Percentiles rank a stretch among this genome's conserved stretches.
Conservation (phyloP, 1,140 invertebrate species). For the Diploscapter pachys region DNA sequence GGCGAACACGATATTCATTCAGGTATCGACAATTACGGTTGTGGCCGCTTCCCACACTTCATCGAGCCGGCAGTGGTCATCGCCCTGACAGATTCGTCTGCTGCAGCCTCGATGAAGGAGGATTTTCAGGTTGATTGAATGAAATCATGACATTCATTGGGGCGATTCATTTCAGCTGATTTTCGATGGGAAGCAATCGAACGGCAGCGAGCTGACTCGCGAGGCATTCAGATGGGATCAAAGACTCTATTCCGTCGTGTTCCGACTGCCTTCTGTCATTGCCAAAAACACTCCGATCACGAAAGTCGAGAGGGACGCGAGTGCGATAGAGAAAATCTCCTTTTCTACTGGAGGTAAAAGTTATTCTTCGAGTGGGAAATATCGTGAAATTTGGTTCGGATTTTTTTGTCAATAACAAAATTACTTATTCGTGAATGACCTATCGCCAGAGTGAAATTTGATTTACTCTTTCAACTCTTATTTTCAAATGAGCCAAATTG, state of each 20-base stretch:
- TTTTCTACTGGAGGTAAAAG: conserved; percentile 5
- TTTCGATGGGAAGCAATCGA: conserved; percentile 79
- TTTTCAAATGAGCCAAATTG: too few species aligned
- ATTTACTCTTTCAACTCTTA: too few species aligned
- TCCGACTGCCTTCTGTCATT: conserved; percentile 68
- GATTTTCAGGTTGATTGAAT: conserved; percentile 9
- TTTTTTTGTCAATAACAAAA: too few species aligned
- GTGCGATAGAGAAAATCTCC: conserved; percentile 9
- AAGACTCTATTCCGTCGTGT: conserved; percentile 87
- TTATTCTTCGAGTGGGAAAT: neutral
- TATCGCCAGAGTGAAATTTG: too few species aligned
- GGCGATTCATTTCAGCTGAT: neutral
- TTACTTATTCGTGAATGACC: too few species aligned
- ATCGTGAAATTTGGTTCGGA: too few species aligned
- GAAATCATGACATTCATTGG: conserved; percentile 20
- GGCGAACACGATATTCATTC: neutral
- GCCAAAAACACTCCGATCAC: too few species aligned
- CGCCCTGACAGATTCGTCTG: conserved; percentile 91
- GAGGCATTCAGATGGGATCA: conserved; percentile 99
- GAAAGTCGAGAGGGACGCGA: too few species aligned
- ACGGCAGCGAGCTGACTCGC: conserved; percentile 76
- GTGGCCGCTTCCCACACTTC: conserved; percentile 94
- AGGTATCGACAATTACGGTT: conserved; percentile 82
- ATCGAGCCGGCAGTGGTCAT: conserved; percentile 96
- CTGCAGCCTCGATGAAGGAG: conserved; percentile 66